These are phyloP conservation scores for Salticus scenicus DNA, from an alignment of 2,888 invertebrate genomes.

Conservation along the genomic window DNA sequence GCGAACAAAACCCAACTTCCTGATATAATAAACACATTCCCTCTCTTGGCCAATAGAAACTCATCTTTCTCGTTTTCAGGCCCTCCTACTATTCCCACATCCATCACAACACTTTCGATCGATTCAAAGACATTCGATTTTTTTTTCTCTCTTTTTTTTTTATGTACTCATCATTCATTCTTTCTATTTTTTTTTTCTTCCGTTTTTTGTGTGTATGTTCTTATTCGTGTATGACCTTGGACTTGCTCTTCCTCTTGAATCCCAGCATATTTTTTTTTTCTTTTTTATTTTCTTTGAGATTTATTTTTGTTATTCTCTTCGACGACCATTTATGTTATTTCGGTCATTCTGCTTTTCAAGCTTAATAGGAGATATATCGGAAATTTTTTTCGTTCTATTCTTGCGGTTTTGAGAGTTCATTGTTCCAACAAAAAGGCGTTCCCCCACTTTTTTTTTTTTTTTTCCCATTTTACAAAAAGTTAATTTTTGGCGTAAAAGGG, in stretches of 20 bases:
- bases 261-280: conserved; percentile 24
- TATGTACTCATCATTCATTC: neutral
- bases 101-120: conserved; percentile 46
- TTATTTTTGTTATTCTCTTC: conserved; percentile 2
- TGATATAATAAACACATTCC: conserved; percentile 34
- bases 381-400: neutral
- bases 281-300: neutral
- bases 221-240: conserved; percentile 53
- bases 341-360: conserved; percentile 50
- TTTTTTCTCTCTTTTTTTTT: conserved; percentile 10
- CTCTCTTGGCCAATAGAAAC: conserved; percentile 6
- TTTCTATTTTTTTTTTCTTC: conserved; percentile 24
- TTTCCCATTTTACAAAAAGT: too few relatives aligned
- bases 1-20: conserved; percentile 22
- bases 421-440: neutral
- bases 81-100: conserved; percentile 30
- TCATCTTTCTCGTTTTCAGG: neutral
- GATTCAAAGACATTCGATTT: conserved; percentile 43
- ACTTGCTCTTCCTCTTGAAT: conserved; percentile 61
- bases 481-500: too few relatives aligned
- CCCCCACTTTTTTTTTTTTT: too few relatives aligned
- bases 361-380: neutral
- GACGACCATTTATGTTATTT: conserved; percentile 34
- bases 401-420: conserved; percentile 2
- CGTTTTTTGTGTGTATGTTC: conserved; percentile 13